Base-by-base conservation (phyloP, 92 coral and sea anemone species). In the Virgularia gustaviana region DNA sequence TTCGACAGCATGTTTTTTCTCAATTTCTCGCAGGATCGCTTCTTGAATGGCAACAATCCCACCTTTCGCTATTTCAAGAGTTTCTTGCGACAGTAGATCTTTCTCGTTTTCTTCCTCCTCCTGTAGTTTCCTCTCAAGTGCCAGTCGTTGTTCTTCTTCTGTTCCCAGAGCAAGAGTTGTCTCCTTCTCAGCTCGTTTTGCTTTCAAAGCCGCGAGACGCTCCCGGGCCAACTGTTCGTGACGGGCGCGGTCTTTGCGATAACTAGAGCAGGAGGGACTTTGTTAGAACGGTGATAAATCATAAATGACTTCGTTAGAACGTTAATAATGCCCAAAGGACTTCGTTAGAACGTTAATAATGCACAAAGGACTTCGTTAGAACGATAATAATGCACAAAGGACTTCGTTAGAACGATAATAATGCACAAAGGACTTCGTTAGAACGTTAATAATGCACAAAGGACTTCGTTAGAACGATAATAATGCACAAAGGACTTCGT, bases 141-240 rank as follows among this genome's bases (percentile, higher is more conserved):
- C 92, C 31, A 70, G 78, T 53, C 86, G 85, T 38, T 70, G 83
- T 6, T 78, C 89, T 28, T 92, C 94, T n/a, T 76, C 89, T 3
- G 60, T 78, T 20, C 52, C 56, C 29, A 68, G 13, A 18, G 52
- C 61, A 45, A 68, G 24, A 39, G 61, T 47, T 33, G 57, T 79
- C 36, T 65, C 81, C 57, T 83, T 83, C 10, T 85, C 82, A 18
- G 79, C 90, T 38, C 94, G 83, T 34, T 87, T 86, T 20, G 96
- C 96, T 54, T 87, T 92, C 81, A 92, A 73, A 37, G 96, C 94
- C 7, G 98, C 94, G 27, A 92, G 78, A 12, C 98, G 90, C 33
- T 92, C 98, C 16, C 96, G 89, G 6, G 98, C 98, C 5, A 92
- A 86, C 70, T 87, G 96, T 36, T 92, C 96, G 60, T 89, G 98